Conservation (phyloP, 2,888 invertebrate species). For the Drosophila eohydei region DNA sequence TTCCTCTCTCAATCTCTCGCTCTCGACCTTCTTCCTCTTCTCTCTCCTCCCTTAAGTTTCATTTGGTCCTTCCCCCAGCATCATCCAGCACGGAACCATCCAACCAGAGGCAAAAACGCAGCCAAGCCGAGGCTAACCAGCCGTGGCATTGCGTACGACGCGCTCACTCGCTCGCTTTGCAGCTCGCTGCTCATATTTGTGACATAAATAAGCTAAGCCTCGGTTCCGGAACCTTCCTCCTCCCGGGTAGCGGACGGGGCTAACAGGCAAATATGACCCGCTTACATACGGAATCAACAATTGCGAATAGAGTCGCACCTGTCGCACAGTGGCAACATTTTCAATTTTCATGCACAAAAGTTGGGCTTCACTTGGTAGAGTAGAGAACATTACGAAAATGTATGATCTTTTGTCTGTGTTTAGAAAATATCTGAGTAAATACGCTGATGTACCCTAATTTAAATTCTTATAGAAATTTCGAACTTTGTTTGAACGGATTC, state of each 20-base stretch:
- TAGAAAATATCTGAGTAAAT: not conserved
- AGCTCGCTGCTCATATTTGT: slow-evolving; percentile 73
- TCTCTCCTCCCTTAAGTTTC: not conserved
- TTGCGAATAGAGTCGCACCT: slow-evolving; percentile 20
- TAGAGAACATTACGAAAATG: not conserved
- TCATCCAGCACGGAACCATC: slow-evolving; percentile 22
- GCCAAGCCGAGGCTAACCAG: slow-evolving; percentile 63
- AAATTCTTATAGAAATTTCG: not conserved
- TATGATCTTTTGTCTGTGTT: not conserved
- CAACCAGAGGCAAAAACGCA: slow-evolving; percentile 45
- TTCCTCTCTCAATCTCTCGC: not conserved
- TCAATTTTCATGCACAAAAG: slow-evolving; percentile 5
- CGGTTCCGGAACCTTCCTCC: slow-evolving; percentile 7
- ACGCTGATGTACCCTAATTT: not conserved
- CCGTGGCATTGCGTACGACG: slow-evolving; percentile 74
- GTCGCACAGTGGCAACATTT: slow-evolving; percentile 49
- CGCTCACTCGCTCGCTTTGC: slow-evolving; percentile 41
- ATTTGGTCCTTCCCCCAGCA: not conserved
- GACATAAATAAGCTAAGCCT: slow-evolving; percentile 77
- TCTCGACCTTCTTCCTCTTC: not conserved
- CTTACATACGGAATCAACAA: slow-evolving; percentile 55
- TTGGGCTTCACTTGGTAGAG: not conserved
- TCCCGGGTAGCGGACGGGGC: not conserved
- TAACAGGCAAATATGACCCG: slow-evolving; percentile 72
- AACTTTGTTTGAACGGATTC: no score